These are phyloP conservation scores for Cactoblastis cactorum DNA, from an alignment of 2,888 invertebrate species.

Conservation along the genomic window DNA sequence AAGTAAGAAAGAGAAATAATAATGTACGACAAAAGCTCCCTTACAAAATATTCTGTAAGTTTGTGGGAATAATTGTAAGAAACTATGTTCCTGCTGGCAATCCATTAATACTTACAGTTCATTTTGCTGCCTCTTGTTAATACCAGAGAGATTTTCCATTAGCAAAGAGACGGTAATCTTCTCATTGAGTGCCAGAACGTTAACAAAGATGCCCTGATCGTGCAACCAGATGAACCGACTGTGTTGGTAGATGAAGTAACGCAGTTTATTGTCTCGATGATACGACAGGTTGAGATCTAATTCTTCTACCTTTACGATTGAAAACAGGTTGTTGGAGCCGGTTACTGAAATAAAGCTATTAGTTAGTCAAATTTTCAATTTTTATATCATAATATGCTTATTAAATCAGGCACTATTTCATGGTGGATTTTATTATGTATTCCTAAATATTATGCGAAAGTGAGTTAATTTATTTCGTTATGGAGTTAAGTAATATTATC, in stretches of 20 bases:
- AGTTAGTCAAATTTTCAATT: not conserved
- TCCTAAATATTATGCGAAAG: too few relatives aligned
- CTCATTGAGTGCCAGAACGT: constrained; percentile 68
- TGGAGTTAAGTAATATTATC: too few relatives aligned
- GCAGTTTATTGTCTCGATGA: constrained; percentile 62
- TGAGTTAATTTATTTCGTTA: too few relatives aligned
- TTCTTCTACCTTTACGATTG: constrained; percentile 59
- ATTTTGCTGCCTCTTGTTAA: constrained; percentile 75
- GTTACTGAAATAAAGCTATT: constrained; percentile 45
- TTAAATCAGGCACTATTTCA: too few relatives aligned
- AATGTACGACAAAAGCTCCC: too few relatives aligned
- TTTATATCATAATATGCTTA: not conserved
- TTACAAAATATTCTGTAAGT: too few relatives aligned
- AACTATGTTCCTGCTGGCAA: too few relatives aligned
- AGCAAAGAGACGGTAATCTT: constrained; percentile 68
- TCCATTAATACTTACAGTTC: constrained; percentile 79
- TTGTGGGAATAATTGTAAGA: too few relatives aligned
- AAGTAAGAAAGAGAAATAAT: too few relatives aligned
- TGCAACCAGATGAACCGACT: constrained; percentile 78
- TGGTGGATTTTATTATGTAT: too few relatives aligned
- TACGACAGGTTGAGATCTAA: constrained; percentile 65
- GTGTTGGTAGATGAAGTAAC: constrained; percentile 78
- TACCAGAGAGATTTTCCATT: constrained; percentile 73
- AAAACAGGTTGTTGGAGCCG: constrained; percentile 64
- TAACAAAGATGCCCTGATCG: constrained; percentile 67